Evolutionary conservation across 2,797 vertebrate species (phyloP).

Genomic region (Columba guinea): DNA sequence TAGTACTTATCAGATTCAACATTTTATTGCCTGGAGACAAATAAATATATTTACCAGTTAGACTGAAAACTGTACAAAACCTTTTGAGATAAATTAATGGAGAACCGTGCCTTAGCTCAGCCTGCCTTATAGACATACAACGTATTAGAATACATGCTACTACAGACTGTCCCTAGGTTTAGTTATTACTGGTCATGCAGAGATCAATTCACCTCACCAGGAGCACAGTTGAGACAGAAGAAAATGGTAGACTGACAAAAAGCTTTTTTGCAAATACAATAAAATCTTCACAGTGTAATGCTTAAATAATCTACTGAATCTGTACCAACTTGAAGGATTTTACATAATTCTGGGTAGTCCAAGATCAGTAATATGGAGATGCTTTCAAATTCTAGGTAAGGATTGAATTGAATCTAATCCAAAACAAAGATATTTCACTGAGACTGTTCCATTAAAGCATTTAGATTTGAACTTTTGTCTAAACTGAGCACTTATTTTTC

Average conservation of each 20-base stretch:
- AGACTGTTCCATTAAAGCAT: background rate
- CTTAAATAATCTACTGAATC: background rate
- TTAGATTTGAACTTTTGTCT: background rate
- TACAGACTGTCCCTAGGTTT: background rate
- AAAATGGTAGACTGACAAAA: background rate
- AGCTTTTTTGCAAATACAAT: background rate
- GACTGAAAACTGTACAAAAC: background rate
- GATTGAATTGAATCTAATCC: background rate
- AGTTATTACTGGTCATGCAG: background rate
- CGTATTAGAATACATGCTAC: background rate
- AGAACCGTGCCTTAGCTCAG: background rate
- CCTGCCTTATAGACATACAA: background rate
- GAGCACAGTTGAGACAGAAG: background rate
- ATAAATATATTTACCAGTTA: background rate
- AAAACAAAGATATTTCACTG: background rate
- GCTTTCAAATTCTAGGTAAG: background rate
- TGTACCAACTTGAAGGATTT: background rate
- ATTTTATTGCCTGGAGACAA: background rate
- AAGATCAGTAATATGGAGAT: background rate
- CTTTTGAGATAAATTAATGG: background rate
- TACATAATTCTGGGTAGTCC: background rate
- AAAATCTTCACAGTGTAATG: background rate
- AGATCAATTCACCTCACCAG: background rate
- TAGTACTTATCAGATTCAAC: background rate
- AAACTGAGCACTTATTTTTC: background rate